A percentile compares a stretch with the other conserved stretches of the same genome.
These are phyloP conservation scores for Tachysurus vachellii DNA, from an alignment of 2,113 vertebrate genomes.

Conservation along the genomic window DNA sequence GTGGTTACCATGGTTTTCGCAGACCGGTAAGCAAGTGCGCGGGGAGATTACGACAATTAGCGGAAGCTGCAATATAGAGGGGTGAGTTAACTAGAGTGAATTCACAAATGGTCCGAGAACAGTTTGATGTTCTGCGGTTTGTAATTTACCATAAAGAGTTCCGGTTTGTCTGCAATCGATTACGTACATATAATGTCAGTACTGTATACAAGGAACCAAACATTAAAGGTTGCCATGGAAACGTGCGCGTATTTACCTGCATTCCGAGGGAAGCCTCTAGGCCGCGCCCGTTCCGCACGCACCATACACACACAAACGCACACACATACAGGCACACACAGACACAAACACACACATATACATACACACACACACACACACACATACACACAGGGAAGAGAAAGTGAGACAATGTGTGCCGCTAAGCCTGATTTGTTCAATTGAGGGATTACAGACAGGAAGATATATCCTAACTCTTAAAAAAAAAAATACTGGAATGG, in stretches of 20 bases:
- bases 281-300: conserved; percentile 61
- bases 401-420: background rate
- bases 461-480: background rate
- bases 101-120: background rate
- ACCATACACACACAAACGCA: background rate
- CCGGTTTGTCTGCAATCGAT: conserved; percentile 27
- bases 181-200: conserved; percentile 35
- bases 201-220: conserved; percentile 53
- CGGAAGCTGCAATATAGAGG: conserved; percentile 23
- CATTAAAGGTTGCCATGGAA: conserved; percentile 60
- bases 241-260: conserved; percentile 60
- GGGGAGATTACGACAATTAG: conserved; percentile 48
- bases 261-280: conserved; percentile 55
- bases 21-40: conserved; percentile 55
- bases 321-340: no score
- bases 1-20: conserved; percentile 71
- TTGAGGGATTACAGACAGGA: background rate
- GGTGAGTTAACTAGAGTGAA: background rate
- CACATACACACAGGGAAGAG: background rate
- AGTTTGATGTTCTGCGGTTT: conserved; percentile 26
- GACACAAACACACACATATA: no score
- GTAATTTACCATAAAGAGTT: conserved; percentile 43
- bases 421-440: background rate
- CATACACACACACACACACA: no score
- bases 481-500: background rate